Base-by-base conservation (phyloP, 2,113 vertebrate species). In the Coptodon rendalli region DNA sequence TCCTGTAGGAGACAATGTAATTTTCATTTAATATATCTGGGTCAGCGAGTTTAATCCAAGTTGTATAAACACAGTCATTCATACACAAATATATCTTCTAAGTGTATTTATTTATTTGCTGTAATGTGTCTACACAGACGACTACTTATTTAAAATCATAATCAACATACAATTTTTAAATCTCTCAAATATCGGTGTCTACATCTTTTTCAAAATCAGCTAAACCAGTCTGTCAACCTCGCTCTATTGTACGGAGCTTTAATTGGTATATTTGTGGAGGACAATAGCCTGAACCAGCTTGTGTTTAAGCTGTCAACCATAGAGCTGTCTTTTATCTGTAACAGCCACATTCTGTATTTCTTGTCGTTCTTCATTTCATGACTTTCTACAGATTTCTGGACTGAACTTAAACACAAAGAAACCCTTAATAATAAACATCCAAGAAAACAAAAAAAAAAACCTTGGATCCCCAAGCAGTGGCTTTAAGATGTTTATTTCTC, bases 361-460 rank as follows among this genome's bases (percentile, higher is more conserved):
- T 13, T 19, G 66, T 7, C 5, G 14, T 53, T 34, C 52, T 52
- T 81, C 36, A 78, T 59, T 43, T 68, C 17, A n/a, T n/a, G 16
- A 79, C n/a, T 54, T 73, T 66, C 7, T 45, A 22, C 22, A 81
- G 24, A n/a, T 71, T 57, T 61, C 14, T 11, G 50, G 22, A 3
- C 40, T 85, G 29, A 88, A 36, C 52, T 54, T 16, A 59, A 81
- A 80, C 68, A 85, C 52, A 66, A 61, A 76, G 38, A 88, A 53
- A 85, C 14, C 22, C 31, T 52, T 31, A 14, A 52, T 36, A 22
- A 38, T 78, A 17, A 71, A 54, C 48, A 11, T 8, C 9, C 19
- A 36, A 73, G 19, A 87, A 9, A 73, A 56, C 40, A 36, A 29
- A 16, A 8, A 16, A 29, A 17, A 7, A 12, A 45, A 57, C 12